Evolutionary conservation across 2,113 vertebrate genomes (phyloP).

Genomic region (Mus musculus): DNA sequence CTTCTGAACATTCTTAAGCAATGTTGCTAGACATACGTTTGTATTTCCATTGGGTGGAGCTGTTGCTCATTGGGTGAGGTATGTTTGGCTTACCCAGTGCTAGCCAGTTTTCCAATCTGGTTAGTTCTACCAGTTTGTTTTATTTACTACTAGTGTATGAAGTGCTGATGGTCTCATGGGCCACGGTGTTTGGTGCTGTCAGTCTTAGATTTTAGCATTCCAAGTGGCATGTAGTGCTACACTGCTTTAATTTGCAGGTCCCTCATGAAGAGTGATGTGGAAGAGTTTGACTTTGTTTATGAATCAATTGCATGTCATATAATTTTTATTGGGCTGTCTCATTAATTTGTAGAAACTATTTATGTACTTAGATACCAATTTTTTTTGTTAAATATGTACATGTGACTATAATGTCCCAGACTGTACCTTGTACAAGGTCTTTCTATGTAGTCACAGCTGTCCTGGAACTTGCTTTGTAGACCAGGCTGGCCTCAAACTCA

Average conservation of each 20-base stretch:
- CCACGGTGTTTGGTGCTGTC: not conserved
- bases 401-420: not conserved
- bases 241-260: not conserved
- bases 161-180: not conserved
- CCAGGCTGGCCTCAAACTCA: too few relatives aligned
- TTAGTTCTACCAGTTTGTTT: not conserved
- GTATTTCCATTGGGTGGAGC: not conserved
- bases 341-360: conserved; percentile 19
- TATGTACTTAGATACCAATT: not conserved
- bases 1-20: not conserved
- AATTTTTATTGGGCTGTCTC: not conserved
- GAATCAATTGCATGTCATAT: not conserved
- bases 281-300: not conserved
- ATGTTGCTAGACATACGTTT: not conserved
- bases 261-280: not conserved
- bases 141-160: not conserved
- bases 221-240: too few relatives aligned
- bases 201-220: not conserved
- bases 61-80: not conserved
- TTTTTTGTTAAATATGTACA: not conserved
- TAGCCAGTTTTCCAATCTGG: not conserved
- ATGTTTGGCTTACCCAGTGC: not conserved
- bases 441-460: too few relatives aligned
- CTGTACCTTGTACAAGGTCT: not conserved
- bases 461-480: too few relatives aligned